Evolutionary conservation across 2,888 invertebrate species (phyloP), one percentile per base, ranked within the genome.

Genomic region (Stenodema calcarata): DNA sequence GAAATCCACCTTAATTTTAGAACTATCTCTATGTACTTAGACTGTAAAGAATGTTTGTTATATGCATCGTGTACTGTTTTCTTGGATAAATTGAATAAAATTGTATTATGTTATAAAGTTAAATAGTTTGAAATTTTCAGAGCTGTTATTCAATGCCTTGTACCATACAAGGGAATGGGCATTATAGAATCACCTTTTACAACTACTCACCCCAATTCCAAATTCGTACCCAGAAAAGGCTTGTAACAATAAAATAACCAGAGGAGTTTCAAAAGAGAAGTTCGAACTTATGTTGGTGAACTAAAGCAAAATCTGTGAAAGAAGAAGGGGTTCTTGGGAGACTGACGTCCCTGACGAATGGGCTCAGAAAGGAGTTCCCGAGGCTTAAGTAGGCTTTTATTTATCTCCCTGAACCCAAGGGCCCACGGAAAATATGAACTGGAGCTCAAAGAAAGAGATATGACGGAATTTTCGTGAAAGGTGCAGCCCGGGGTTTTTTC

Each of bases 391-490:
- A 73, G 84, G 84, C 70, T 84, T 83, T 84, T 84, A 84, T 84
- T 84, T 84, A 84, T 84, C 84, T 73, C 47, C 28, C 47, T 54
- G 35, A 11, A 44, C 73, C 84, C 86, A 50, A 28, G n/a, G 78
- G 79, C 54, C 78, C 86, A 27, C 75, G 69, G 28, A 86, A 86
- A 86, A 86, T 86, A 86, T 86, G 86, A 86, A 86, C 86, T 86
- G 78, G 86, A 79, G 79, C 69, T 86, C 69, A 69, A 79, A 84
- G 28, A 44, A 0, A 16, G 86, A 78, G 86, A 86, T 69, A 86
- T 42, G 79, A 62, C 30, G 62, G 76, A 85, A 42, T 85, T 35
- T 41, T 50, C 35, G 76, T 76, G 86, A 86, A 78, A 86, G 86
- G 54, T 78, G 73, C 54, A 44, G 54, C 44, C 80, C 47, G 82